phyloP scores from a whole-genome alignment of 2,888 invertebrate species.

The Ormyrus pomaceus region DNA sequence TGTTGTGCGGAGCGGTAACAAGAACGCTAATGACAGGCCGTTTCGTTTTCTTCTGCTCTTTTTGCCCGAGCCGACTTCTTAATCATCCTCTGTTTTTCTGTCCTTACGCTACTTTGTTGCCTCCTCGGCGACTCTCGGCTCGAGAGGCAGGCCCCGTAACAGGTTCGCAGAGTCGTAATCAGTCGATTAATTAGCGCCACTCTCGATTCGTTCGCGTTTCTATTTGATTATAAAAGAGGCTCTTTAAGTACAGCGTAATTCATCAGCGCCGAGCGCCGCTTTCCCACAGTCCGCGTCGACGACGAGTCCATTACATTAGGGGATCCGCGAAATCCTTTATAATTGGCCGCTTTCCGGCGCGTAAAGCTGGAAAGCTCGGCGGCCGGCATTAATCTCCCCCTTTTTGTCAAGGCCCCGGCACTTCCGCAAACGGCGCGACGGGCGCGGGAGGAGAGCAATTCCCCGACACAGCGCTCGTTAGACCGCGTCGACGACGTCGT shows the following conservation, averaged over 20 bases:
- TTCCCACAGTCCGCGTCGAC: too few relatives aligned
- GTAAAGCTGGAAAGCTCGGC: not conserved
- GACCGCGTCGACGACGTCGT: not conserved
- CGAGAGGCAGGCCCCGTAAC: too few relatives aligned
- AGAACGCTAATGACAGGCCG: conserved; percentile 45
- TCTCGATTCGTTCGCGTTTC: too few relatives aligned
- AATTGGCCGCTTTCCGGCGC: too few relatives aligned
- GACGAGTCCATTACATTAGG: too few relatives aligned
- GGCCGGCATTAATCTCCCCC: conserved; percentile 14
- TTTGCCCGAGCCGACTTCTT: conserved; percentile 7
- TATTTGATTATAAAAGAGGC: too few relatives aligned
- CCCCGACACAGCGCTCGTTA: conserved; percentile 26
- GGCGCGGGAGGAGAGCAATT: not conserved
- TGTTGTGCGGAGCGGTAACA: conserved; percentile 8
- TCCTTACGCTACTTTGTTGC: not conserved
- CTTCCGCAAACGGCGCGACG: too few relatives aligned
- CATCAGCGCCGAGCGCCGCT: too few relatives aligned
- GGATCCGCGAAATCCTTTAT: too few relatives aligned
- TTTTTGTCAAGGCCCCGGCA: conserved; percentile 6
- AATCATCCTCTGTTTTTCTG: not conserved
- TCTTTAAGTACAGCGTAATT: too few relatives aligned
- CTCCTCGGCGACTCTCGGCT: not conserved
- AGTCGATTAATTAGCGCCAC: too few relatives aligned
- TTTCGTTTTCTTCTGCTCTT: conserved; percentile 9
- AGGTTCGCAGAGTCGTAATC: too few relatives aligned